Evolutionary conservation across 2,888 invertebrate species (phyloP), one percentile per base, ranked within the genome.

Genomic region (Lithophane leautieri): DNA sequence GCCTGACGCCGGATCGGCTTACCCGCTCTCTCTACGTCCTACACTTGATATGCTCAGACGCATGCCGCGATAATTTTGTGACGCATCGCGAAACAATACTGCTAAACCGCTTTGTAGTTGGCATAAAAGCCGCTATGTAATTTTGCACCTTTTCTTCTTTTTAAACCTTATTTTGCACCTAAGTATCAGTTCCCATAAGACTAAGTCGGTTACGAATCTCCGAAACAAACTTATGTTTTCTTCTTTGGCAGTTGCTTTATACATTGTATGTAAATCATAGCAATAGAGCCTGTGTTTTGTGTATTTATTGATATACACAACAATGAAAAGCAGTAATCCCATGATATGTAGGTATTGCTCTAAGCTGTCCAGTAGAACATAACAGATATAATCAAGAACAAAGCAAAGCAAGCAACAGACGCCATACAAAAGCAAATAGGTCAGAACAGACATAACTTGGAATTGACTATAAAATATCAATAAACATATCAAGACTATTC

Each of bases 1-100:
- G 93, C 82, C 94, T 94, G 95, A 94, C 92, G 92, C 92, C 91
- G 78, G 88, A 92, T 93, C 91, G 61, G 60, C 86, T 93, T 92
- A 89, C 93, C 63, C 76, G 82, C 77, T 67, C 79, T 83, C 74
- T 83, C 70, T 78, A 66, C 77, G 74, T 74, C 82, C 78, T 69
- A 73, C 75, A 79, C 81, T 83, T 85, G 82, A 81, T 86, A 79
- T 85, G 67, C 83, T 28, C 81, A 84, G 90, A 79, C 79, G 83
- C 83, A 87, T 83, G 83, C 86, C 83, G 79, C 85, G 89, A 89
- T 91, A 90, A 90, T 88, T 90, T 89, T 78, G 87, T 85, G 86
- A 90, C 87, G 90, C 90, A 83, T 88, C 85, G 87, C 85, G 74
- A 89, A 89, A 90, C 87, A 86, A 88, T 85, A 82, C 84, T 62